Percentiles rank a stretch among this genome's conserved stretches.
Evolutionary conservation across 2,797 vertebrate species (phyloP).

Genomic region (Amniataba percoides): DNA sequence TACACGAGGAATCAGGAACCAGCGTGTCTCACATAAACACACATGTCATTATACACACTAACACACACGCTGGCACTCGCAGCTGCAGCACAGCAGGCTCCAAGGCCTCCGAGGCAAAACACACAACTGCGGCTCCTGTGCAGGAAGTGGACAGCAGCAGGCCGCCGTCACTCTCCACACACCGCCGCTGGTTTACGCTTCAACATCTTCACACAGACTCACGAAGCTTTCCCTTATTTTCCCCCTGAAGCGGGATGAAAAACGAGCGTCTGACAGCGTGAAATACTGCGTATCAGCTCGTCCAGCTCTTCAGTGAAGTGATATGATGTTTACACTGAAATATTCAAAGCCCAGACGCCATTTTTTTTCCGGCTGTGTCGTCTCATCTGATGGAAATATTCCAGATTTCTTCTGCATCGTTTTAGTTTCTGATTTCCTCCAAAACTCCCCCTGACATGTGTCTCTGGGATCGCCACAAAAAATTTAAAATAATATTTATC

Average conservation of each 20-base stretch:
- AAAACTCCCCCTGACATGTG: not conserved
- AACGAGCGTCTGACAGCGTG: not conserved
- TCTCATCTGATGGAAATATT: not conserved
- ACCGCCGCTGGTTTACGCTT: not conserved
- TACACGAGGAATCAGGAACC: not conserved
- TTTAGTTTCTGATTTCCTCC: not conserved
- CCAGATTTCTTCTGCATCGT: not conserved
- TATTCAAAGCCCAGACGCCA: not conserved
- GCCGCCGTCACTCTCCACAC: conserved; percentile 8
- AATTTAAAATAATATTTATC: not conserved
- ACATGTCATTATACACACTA: not conserved
- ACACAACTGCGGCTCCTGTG: not conserved
- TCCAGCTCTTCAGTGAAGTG: not conserved
- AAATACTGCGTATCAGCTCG: not conserved
- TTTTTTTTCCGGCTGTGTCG: not conserved
- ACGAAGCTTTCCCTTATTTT: too few relatives aligned
- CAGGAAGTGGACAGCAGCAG: conserved; percentile 22
- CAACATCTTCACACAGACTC: not conserved
- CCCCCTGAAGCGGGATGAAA: not conserved
- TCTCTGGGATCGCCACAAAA: not conserved
- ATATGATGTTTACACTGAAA: not conserved
- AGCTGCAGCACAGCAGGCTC: conserved; percentile 30
- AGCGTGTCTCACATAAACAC: conserved; percentile 1
- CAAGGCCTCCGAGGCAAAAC: conserved; percentile 50
- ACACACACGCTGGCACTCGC: conserved; percentile 9